Evolutionary conservation across 2,113 vertebrate species (phyloP), one percentile per base, ranked within the genome.

Genomic region (Leuciscus idus): DNA sequence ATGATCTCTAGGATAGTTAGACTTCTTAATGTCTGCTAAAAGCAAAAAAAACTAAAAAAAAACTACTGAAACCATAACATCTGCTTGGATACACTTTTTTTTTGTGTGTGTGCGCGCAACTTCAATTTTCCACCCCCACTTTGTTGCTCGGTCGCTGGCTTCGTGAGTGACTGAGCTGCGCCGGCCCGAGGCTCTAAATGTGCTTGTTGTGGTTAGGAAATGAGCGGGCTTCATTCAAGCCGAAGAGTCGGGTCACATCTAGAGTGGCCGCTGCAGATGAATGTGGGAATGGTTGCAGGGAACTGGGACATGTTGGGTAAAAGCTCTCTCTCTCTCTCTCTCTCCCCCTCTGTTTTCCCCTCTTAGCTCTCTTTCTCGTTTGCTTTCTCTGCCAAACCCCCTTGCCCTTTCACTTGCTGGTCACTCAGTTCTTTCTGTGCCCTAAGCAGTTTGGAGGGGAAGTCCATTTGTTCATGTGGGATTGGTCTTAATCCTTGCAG

Each of bases 201-300:
- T 84, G 87, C 82, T 83, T 86, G 74, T 88, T 84, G 87, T 86
- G 88, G 50, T 85, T 39, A 77, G 46, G 64, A 72, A 80, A 80
- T 43, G 76, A 86, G 55, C 64, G 48, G 68, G 43, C 68, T 83
- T 88, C 79, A 64, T 59, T 88, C 80, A 88, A 81, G 87, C 77
- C 19, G 70, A 83, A 83, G 80, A 70, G 84, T 73, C 21, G 4
- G 79, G 68, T 82, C 87, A 77, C 73, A 83, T 84, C 82, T 73
- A 84, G 68, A 84, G 81, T 4, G 66, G 66, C 81, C 66, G 28
- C 48, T 78, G 84, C 62, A 62, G 57, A 88, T 80, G 62, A 88
- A 88, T 84, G 66, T 85, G 84, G 81, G 66, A 84, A 50, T 2
- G 68, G 66, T 76, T 64, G 23, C 28, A 82, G 70, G 57, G 79